These are phyloP conservation scores for Pyxicephalus adspersus DNA, from an alignment of 2,113 vertebrate species.

Conservation along the genomic window DNA sequence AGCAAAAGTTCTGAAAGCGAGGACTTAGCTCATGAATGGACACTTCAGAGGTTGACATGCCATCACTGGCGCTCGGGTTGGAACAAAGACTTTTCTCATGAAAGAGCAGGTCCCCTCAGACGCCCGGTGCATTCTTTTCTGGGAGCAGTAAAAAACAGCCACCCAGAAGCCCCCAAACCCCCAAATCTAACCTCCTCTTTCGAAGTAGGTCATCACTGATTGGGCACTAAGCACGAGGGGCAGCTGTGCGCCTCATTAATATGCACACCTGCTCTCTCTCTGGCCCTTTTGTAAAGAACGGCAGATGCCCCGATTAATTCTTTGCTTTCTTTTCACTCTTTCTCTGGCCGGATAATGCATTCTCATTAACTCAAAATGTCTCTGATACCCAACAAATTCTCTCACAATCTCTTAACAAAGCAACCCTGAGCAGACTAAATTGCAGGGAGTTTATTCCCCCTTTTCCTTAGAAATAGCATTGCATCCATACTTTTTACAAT, in stretches of 20 bases:
- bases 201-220: constrained; percentile 10
- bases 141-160: constrained; percentile 62
- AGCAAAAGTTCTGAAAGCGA: constrained; percentile 42
- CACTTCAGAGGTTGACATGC: constrained; percentile 61
- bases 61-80: constrained; percentile 64
- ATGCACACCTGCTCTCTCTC: constrained; percentile 89
- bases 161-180: constrained; percentile 60
- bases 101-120: constrained; percentile 41
- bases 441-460: neutral
- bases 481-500: neutral
- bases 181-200: constrained; percentile 53
- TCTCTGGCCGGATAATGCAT: constrained; percentile 60
- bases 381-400: constrained; percentile 64
- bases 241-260: constrained; percentile 86
- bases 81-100: constrained; percentile 82
- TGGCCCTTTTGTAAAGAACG: constrained; percentile 74
- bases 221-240: constrained; percentile 66
- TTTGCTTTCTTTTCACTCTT: constrained; percentile 64
- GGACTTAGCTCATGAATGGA: constrained; percentile 74
- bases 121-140: constrained; percentile 59
- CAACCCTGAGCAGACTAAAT: constrained; percentile 51
- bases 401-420: constrained; percentile 58
- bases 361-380: constrained; percentile 64
- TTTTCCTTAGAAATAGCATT: neutral
- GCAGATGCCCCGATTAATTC: constrained; percentile 79